phyloP scores from a whole-genome alignment of 2,797 vertebrate genomes.

The Sebastes melanostomus region DNA sequence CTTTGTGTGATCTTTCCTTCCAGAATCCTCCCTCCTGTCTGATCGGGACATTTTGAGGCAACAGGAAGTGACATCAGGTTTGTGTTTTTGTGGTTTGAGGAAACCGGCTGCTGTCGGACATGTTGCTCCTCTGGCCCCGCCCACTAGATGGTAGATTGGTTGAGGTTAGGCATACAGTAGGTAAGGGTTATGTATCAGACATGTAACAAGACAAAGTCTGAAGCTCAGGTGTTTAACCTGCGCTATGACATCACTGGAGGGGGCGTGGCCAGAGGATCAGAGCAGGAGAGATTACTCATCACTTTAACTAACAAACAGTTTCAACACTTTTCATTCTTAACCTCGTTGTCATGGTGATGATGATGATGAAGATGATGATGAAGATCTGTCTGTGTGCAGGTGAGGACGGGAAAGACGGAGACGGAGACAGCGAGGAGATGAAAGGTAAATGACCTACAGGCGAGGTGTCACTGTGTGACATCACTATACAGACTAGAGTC shows the following conservation, averaged over 20 bases:
- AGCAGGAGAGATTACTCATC: background rate
- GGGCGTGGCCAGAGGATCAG: background rate
- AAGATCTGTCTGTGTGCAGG: slow-evolving; percentile 57
- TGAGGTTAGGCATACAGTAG: background rate
- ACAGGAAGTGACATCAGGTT: slow-evolving; percentile 92
- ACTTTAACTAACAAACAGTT: background rate
- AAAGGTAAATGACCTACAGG: slow-evolving; percentile 75
- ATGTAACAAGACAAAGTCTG: too few species aligned
- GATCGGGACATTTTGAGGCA: slow-evolving; percentile 89
- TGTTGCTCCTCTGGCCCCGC: background rate
- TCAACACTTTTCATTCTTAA: background rate
- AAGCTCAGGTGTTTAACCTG: background rate
- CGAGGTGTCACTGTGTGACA: too few species aligned
- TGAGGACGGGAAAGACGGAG: slow-evolving; percentile 61
- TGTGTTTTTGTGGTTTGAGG: slow-evolving; percentile 68
- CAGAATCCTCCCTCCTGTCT: slow-evolving; percentile 92
- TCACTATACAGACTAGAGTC: background rate
- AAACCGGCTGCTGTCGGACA: background rate
- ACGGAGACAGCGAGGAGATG: slow-evolving; percentile 81
- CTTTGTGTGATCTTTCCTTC: slow-evolving; percentile 33
- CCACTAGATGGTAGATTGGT: background rate
- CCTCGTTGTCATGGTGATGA: background rate
- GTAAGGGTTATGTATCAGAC: too few species aligned
- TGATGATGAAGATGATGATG: background rate
- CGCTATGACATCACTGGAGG: background rate